A percentile compares a stretch with the other conserved stretches of the same genome.
These are phyloP conservation scores for Mormoops blainvillei DNA, from an alignment of 2,113 vertebrate species.

Conservation along the genomic window DNA sequence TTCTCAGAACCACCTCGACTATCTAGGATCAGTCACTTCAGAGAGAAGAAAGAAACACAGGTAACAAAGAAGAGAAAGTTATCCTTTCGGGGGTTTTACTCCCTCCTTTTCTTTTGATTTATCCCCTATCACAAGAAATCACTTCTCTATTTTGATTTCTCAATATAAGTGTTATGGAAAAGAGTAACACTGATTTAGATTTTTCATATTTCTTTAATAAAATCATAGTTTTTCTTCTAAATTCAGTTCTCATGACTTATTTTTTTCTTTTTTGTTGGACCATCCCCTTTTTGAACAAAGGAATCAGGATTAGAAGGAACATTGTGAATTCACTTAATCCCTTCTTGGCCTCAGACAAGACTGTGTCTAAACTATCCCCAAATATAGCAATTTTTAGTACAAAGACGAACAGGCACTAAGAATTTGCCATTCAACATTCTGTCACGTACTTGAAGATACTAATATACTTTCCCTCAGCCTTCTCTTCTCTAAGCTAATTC, in stretches of 20 bases:
- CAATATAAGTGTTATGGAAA: neutral
- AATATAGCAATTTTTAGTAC: slow-evolving; percentile 66
- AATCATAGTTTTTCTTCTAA: slow-evolving; percentile 36
- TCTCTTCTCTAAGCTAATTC: slow-evolving; percentile 25
- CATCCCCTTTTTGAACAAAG: slow-evolving; percentile 55
- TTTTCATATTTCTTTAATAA: slow-evolving; percentile 39
- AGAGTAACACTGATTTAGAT: slow-evolving; percentile 22
- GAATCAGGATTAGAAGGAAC: slow-evolving; percentile 60
- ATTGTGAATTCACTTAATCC: slow-evolving; percentile 66
- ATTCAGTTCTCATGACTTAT: neutral
- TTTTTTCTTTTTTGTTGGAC: neutral
- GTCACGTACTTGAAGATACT: slow-evolving; percentile 44
- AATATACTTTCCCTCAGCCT: slow-evolving; percentile 29
- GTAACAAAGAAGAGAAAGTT: slow-evolving; percentile 17
- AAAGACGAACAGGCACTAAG: slow-evolving; percentile 49
- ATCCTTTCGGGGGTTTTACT: neutral
- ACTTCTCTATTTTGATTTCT: slow-evolving; percentile 28
- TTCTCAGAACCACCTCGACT: slow-evolving; percentile 15
- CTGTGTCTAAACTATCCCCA: slow-evolving; percentile 63
- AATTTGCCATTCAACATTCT: slow-evolving; percentile 57
- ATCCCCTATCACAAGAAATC: neutral
- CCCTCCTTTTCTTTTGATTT: neutral
- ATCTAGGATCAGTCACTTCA: slow-evolving; percentile 5
- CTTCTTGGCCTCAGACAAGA: slow-evolving; percentile 59
- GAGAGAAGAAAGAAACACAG: neutral